A percentile compares a stretch with the other conserved stretches of the same genome.
Conservation (phyloP, 2,113 vertebrate species). For the Mesembrinibis cayennensis region DNA sequence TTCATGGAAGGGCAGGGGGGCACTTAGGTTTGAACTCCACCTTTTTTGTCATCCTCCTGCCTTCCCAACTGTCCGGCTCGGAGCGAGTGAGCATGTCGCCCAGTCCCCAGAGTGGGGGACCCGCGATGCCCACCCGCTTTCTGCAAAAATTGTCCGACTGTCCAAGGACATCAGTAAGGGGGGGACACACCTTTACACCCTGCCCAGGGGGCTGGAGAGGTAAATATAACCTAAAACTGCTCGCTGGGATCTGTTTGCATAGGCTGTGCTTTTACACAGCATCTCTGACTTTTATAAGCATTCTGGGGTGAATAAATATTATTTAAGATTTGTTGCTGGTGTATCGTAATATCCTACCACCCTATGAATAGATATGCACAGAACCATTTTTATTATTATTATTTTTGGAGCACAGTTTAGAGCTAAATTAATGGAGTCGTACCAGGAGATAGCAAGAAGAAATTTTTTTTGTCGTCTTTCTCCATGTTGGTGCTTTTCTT, state of each 20-base stretch:
- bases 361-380: not conserved
- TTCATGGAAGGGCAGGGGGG: not conserved
- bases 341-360: not conserved
- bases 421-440: not conserved
- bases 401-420: not conserved
- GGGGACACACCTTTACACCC: not conserved
- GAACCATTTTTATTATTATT: not conserved
- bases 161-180: not conserved
- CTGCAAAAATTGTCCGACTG: not conserved
- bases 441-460: not conserved
- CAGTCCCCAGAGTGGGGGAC: not conserved
- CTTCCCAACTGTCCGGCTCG: not conserved
- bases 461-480: not conserved
- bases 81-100: not conserved
- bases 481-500: not conserved
- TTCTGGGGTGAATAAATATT: not conserved
- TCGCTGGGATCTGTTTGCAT: not conserved
- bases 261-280: not conserved
- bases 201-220: not conserved
- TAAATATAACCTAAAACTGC: not conserved
- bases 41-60: not conserved
- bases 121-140: fast-evolving
- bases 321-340: not conserved
- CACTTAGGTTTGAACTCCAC: not conserved
- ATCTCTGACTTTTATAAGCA: not conserved